Evolutionary conservation across 2,797 vertebrate species (phyloP).

Genomic region (Sebastes diaconus): DNA sequence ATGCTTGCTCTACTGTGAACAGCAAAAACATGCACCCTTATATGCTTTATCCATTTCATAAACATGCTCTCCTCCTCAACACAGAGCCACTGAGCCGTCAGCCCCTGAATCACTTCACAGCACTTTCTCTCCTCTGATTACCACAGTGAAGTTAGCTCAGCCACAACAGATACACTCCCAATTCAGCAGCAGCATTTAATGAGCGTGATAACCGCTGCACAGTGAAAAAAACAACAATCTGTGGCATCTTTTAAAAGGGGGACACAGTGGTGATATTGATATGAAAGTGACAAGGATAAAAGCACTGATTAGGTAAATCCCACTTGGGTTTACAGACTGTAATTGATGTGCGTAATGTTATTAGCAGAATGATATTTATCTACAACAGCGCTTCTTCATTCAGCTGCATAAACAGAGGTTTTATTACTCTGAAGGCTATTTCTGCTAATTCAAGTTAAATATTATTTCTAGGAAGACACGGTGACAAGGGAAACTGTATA

Average conservation of each 20-base stretch:
- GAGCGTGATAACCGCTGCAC: neutral
- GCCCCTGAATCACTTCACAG: slow-evolving; percentile 13
- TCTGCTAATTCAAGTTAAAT: slow-evolving; percentile 28
- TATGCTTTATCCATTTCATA: slow-evolving; percentile 29
- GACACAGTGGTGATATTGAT: slow-evolving; percentile 1
- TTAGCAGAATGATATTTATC: slow-evolving; percentile 31
- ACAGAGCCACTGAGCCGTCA: neutral
- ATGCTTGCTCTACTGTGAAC: slow-evolving; percentile 15
- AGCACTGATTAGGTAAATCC: slow-evolving; percentile 35
- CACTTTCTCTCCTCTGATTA: neutral
- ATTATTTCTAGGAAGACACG: slow-evolving; percentile 12
- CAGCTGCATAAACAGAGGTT: slow-evolving; percentile 59
- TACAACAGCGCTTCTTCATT: slow-evolving; percentile 22
- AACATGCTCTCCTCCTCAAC: slow-evolving; percentile 11
- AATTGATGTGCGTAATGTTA: slow-evolving; percentile 32
- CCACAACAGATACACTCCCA: slow-evolving; percentile 3
- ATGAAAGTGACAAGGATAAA: slow-evolving; percentile 13
- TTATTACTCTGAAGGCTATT: slow-evolving; percentile 35
- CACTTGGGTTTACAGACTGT: neutral
- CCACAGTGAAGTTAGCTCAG: slow-evolving; percentile 1
- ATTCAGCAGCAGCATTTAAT: neutral
- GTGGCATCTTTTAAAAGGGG: neutral
- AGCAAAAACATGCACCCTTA: slow-evolving; percentile 36
- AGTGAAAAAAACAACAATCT: neutral
- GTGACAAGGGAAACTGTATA: neutral